These are phyloP conservation scores for Periplaneta americana DNA, from an alignment of 1,140 invertebrate genomes.

Conservation along the genomic window DNA sequence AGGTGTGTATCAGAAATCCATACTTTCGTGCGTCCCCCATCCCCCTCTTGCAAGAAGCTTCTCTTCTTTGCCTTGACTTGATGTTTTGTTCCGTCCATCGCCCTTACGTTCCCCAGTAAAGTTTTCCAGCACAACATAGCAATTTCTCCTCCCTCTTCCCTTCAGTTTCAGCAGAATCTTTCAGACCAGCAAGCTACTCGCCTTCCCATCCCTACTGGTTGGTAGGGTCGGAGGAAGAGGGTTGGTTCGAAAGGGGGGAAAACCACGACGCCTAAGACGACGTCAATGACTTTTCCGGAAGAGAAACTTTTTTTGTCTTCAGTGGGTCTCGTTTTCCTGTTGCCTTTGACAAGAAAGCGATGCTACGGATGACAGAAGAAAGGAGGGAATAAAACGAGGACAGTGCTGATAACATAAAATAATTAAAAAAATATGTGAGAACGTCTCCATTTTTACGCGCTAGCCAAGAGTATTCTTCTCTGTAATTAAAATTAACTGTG, in stretches of 20 bases:
- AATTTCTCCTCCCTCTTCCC: neutral
- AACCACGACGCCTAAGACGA: neutral
- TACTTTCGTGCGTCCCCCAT: neutral
- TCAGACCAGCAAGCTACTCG: neutral
- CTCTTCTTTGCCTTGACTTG: neutral
- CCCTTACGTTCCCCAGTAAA: neutral
- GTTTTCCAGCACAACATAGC: constrained; percentile 3
- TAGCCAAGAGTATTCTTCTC: no score
- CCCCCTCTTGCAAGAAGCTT: no score
- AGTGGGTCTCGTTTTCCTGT: neutral
- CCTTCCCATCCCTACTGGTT: neutral
- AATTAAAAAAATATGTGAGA: neutral
- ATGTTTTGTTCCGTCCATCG: neutral
- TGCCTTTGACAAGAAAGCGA: constrained; percentile 8
- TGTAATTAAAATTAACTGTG: no score
- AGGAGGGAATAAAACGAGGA: neutral
- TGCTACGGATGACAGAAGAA: neutral
- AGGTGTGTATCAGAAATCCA: neutral
- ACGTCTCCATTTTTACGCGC: no score
- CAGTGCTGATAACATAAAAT: neutral
- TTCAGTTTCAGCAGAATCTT: neutral
- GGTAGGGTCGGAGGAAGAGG: neutral
- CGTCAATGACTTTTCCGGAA: constrained; percentile 7
- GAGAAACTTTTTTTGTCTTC: neutral
- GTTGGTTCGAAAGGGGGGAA: neutral